Evolutionary conservation across 2,888 invertebrate species (phyloP), one percentile per base, ranked within the genome.

Genomic region (Elegia similella): DNA sequence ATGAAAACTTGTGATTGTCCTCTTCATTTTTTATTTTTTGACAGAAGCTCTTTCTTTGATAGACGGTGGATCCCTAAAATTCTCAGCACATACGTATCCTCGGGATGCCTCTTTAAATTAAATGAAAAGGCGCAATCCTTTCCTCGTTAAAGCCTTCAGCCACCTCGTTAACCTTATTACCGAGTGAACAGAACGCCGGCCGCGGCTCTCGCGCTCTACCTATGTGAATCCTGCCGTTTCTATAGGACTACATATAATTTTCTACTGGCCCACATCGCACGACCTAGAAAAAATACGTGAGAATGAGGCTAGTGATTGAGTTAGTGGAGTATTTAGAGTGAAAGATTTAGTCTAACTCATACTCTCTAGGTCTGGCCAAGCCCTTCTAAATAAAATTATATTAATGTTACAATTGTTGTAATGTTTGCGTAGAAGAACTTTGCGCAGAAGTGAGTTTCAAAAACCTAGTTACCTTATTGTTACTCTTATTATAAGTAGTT

Each of bases 111-210:
- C 73, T 77, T 80, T 70, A 73, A 76, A 79, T 79, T 76, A 66
- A 80, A 78, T 81, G 72, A 80, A 82, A 74, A 73, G 64, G 67
- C 68, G 70, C 72, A 76, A 77, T 75, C 76, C 75, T 72, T 73
- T 70, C 66, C 79, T 80, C 80, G 78, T 82, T 84, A 81, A 76
- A 72, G 73, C 78, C 76, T 80, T 77, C 80, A 73, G 74, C 73
- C 75, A 73, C 72, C 80, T 85, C 84, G 83, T 86, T 86, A 86
- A 85, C 84, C 85, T 82, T 80, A 84, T 86, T 84, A 86, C 79
- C 67, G 70, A 73, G 74, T 74, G 76, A 63, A 58, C 67, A 55
- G 75, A 73, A 75, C 75, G 76, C 75, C 75, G 29, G 50, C 55
- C 34, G 44, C 23, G 15, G 16, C 48, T 38, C 29, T 30, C 13